phyloP scores from a whole-genome alignment of 2,113 vertebrate genomes.

The Pterocles orientalis region DNA sequence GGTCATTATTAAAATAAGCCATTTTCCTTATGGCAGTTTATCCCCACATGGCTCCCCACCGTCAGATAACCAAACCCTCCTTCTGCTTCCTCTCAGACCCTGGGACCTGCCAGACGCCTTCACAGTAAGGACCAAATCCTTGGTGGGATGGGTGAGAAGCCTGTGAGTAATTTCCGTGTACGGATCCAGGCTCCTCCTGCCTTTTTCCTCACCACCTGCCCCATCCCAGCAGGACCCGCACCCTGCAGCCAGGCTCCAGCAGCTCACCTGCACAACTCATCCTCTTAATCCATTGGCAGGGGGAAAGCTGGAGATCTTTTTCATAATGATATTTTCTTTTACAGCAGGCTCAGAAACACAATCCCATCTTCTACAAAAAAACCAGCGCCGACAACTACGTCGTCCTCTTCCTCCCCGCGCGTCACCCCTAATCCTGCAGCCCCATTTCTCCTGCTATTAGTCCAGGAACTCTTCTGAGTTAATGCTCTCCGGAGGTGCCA shows the following conservation, averaged over 20 bases:
- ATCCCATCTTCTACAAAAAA: background rate
- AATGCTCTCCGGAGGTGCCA: background rate
- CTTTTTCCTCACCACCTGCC: background rate
- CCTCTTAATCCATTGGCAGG: background rate
- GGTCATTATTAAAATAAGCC: constrained; percentile 75
- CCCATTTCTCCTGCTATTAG: background rate
- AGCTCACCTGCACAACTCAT: background rate
- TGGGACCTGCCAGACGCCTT: background rate
- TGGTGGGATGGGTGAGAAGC: background rate
- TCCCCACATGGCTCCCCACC: background rate
- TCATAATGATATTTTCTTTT: background rate
- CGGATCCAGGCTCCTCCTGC: background rate
- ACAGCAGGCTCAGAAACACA: background rate
- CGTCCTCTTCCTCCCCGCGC: background rate
- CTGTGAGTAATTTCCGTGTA: background rate
- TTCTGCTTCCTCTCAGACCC: background rate
- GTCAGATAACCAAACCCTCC: background rate
- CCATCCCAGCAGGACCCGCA: background rate
- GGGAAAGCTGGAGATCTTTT: background rate
- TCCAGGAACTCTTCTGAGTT: background rate
- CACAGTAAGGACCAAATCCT: background rate
- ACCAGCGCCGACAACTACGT: background rate
- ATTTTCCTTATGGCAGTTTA: constrained; percentile 5
- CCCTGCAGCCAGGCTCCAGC: background rate
- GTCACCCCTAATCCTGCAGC: background rate